phyloP scores from a whole-genome alignment of 1,140 invertebrate species.

The Halictus rubicundus region DNA sequence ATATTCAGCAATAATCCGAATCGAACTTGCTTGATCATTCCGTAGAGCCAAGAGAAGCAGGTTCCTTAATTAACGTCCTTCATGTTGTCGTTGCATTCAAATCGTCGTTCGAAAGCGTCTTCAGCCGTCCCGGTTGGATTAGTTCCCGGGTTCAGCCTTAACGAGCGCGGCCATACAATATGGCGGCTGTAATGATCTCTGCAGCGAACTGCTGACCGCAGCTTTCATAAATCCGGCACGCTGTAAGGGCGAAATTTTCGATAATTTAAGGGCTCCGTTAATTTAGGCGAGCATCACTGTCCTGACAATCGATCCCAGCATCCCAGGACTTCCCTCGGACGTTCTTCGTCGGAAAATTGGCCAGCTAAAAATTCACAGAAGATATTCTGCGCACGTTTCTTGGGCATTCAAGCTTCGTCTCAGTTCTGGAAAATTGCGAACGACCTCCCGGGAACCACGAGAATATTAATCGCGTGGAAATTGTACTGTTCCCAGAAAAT shows the following conservation, averaged over 20 bases:
- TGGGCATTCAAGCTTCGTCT: too few species aligned
- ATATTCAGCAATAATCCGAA: too few species aligned
- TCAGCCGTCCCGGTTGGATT: background rate
- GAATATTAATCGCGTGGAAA: background rate
- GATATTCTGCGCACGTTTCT: too few species aligned
- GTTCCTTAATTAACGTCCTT: too few species aligned
- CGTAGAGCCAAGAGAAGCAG: too few species aligned
- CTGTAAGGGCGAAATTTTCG: background rate
- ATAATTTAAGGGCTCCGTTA: background rate
- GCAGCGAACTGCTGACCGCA: slow-evolving; percentile 1
- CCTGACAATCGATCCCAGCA: background rate
- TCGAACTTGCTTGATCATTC: rapidly evolving
- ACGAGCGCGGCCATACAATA: background rate
- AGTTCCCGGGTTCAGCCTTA: background rate
- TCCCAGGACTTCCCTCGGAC: background rate
- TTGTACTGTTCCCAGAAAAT: background rate
- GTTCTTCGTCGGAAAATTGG: background rate
- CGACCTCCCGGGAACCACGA: background rate
- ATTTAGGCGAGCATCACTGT: background rate
- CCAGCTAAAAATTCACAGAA: too few species aligned
- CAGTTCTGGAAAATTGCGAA: too few species aligned
- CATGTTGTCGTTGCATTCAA: too few species aligned
- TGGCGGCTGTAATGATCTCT: background rate
- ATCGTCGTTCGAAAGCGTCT: background rate
- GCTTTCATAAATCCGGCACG: background rate